A percentile compares a stretch with the other conserved stretches of the same genome.
These are phyloP conservation scores for Spodoptera frugiperda DNA, from an alignment of 1,140 invertebrate species.

Conservation along the genomic window DNA sequence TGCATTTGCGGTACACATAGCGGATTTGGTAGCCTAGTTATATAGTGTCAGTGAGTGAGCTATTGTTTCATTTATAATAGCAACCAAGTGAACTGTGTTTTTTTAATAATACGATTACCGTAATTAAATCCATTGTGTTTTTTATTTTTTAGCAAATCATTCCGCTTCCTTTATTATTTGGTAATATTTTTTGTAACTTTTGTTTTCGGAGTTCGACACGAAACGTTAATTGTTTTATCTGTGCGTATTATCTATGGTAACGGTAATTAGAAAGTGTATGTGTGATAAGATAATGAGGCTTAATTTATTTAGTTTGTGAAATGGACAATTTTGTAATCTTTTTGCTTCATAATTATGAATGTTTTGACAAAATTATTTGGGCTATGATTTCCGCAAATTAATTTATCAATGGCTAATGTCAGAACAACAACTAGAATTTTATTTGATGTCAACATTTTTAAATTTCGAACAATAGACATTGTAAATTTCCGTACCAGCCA, in stretches of 20 bases:
- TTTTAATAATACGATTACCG: conserved; percentile 29
- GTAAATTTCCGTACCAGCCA: too few relatives aligned
- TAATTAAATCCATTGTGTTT: conserved; percentile 33
- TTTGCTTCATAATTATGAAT: too few relatives aligned
- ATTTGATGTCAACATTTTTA: too few relatives aligned
- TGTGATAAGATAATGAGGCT: not conserved
- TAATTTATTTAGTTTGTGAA: not conserved
- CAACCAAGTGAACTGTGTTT: not conserved
- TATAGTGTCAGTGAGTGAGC: not conserved
- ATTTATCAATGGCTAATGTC: too few relatives aligned
- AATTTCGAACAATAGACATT: too few relatives aligned
- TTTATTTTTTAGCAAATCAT: conserved; percentile 24
- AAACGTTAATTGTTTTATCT: not conserved
- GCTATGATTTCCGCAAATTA: too few relatives aligned
- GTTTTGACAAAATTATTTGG: too few relatives aligned
- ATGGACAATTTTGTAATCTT: not conserved
- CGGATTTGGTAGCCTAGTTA: conserved; percentile 19
- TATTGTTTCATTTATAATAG: conserved; percentile 7
- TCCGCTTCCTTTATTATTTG: conserved; percentile 11
- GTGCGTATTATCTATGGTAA: conserved; percentile 8
- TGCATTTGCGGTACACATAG: not conserved
- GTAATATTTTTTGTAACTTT: not conserved
- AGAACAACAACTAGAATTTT: too few relatives aligned
- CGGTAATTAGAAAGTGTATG: conserved; percentile 11
- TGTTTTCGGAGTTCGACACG: too few relatives aligned